A percentile compares a stretch with the other conserved stretches of the same genome.
Evolutionary conservation across 1,140 invertebrate genomes (phyloP).

Genomic region (Pogonus chalceus): DNA sequence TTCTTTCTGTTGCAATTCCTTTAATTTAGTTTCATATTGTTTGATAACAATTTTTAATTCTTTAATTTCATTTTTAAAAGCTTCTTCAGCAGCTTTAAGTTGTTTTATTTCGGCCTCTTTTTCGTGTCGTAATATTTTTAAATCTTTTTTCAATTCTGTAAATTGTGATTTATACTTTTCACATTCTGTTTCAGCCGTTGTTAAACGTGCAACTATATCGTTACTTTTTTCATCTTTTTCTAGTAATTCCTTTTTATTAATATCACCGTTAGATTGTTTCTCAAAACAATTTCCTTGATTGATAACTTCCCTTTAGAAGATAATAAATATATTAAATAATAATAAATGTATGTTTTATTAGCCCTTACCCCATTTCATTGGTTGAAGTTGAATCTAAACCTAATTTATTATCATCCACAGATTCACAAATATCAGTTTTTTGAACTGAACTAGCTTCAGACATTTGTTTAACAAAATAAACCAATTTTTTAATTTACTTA

Average conservation of each 20-base stretch:
- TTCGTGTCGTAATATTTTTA: no score
- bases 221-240: not conserved
- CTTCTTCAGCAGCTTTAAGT: no score
- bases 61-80: not conserved
- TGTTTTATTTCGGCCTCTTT: no score
- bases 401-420: no score
- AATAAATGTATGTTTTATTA: not conserved
- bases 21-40: not conserved
- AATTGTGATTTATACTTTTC: not conserved
- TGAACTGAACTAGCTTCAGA: not conserved
- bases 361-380: not conserved
- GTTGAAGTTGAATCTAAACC: not conserved
- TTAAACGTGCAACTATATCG: not conserved
- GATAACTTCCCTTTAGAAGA: not conserved
- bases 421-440: not conserved
- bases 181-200: not conserved
- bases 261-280: not conserved
- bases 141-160: not conserved
- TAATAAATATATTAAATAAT: not conserved
- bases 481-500: no score
- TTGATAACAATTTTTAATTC: not conserved
- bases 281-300: not conserved
- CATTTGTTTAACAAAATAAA: no score
- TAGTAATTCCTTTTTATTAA: not conserved
- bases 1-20: not conserved